Evolutionary conservation across 1,140 invertebrate genomes (phyloP).

Genomic region (Cydia splendana): DNA sequence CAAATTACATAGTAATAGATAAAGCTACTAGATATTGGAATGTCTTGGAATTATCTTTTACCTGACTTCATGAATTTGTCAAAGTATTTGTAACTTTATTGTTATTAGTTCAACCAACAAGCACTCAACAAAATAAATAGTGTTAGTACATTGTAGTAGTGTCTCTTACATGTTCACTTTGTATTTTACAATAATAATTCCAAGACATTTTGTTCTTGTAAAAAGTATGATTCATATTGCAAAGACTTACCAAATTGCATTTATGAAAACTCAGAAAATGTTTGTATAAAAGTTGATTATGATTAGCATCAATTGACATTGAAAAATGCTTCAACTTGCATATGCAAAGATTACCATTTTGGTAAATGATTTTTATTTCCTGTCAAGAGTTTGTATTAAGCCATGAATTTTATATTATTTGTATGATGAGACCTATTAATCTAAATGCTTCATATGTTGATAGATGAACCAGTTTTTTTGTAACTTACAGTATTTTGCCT

Average conservation of each 20-base stretch:
- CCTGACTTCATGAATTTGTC: background rate
- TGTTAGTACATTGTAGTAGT: no score
- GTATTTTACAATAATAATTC: background rate
- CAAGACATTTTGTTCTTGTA: background rate
- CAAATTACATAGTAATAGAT: conserved; percentile 16
- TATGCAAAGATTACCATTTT: background rate
- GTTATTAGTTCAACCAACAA: no score
- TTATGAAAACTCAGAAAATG: background rate
- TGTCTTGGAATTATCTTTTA: background rate
- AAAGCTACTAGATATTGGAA: background rate
- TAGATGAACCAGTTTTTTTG: background rate
- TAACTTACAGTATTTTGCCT: conserved; percentile 28
- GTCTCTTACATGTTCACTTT: no score
- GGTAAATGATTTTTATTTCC: background rate
- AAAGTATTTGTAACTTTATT: background rate
- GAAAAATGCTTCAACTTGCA: background rate
- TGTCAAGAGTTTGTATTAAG: background rate
- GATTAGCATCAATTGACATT: background rate
- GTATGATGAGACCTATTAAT: background rate
- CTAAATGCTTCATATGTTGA: background rate
- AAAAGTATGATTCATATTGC: background rate
- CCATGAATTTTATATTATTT: background rate
- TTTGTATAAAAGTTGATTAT: background rate
- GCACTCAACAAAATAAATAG: no score
- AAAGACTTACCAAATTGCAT: conserved; percentile 3